These are phyloP conservation scores for Circaetus cinerascens DNA, from an alignment of 2,113 vertebrate species.

Conservation along the genomic window DNA sequence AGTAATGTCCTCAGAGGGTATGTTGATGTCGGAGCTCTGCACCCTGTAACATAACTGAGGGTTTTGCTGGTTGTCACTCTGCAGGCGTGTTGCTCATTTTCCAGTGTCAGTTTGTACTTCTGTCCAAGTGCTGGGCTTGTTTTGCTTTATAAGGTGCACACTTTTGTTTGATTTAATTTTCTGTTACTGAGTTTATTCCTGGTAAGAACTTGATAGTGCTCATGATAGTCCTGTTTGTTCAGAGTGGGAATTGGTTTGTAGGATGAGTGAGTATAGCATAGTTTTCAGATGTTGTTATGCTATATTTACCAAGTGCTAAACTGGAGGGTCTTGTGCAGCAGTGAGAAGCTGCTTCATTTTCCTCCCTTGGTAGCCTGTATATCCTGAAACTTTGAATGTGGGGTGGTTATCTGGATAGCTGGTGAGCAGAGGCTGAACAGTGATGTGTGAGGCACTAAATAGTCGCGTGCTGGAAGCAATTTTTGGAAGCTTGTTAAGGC, in stretches of 20 bases:
- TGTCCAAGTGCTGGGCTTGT: not conserved
- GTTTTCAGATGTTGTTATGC: not conserved
- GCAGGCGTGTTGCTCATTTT: not conserved
- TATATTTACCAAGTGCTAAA: not conserved
- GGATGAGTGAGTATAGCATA: not conserved
- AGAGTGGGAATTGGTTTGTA: not conserved
- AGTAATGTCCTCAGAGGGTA: not conserved
- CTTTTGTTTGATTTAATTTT: not conserved
- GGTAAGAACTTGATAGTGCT: not conserved
- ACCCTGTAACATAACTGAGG: not conserved
- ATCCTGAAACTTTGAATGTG: not conserved
- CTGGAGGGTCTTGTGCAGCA: not conserved
- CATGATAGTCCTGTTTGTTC: not conserved
- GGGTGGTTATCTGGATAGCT: not conserved
- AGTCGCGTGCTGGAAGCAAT: not conserved
- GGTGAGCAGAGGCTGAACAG: not conserved
- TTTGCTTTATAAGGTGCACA: not conserved
- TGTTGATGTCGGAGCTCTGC: not conserved
- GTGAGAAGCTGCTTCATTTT: not conserved
- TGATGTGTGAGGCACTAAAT: not conserved
- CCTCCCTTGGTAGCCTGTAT: not conserved
- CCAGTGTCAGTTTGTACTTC: not conserved
- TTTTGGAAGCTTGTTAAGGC: not conserved
- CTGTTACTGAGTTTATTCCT: not conserved
- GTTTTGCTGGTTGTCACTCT: not conserved